Percentiles rank a stretch among this genome's conserved stretches.
These are phyloP conservation scores for Metalampra italica DNA, from an alignment of 2,888 invertebrate genomes.

Conservation along the genomic window DNA sequence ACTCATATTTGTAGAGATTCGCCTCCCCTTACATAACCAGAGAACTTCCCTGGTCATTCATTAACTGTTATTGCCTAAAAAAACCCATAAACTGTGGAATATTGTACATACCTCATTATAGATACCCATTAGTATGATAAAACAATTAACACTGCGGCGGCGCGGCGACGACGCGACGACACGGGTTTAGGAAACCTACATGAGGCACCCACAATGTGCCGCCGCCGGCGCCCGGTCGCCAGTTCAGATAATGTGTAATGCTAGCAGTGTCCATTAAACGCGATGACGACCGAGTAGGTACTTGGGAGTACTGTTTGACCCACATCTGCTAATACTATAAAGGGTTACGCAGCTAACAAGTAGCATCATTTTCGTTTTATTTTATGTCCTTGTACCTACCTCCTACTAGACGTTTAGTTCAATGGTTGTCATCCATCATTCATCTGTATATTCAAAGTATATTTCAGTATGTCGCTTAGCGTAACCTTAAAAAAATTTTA, in stretches of 20 bases:
- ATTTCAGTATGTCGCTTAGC: too few species aligned
- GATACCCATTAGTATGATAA: background rate
- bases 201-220: background rate
- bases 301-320: slow-evolving; percentile 8
- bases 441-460: too few species aligned
- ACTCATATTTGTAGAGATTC: background rate
- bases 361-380: background rate
- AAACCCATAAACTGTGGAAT: background rate
- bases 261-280: slow-evolving; percentile 3
- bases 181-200: slow-evolving; percentile 11
- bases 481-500: too few species aligned
- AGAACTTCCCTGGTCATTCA: too few species aligned
- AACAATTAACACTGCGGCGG: slow-evolving; percentile 12
- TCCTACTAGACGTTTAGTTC: background rate
- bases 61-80: too few species aligned
- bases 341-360: slow-evolving; percentile 9
- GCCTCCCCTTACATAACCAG: too few species aligned
- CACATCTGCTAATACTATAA: slow-evolving; percentile 20
- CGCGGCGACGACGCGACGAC: background rate
- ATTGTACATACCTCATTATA: too few species aligned
- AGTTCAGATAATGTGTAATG: background rate
- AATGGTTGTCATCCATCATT: too few species aligned
- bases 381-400: background rate
- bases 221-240: background rate
- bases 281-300: slow-evolving; percentile 4